A percentile compares a stretch with the other conserved stretches of the same genome.
Evolutionary conservation across 1,140 invertebrate species (phyloP).

Genomic region (Drosophila kanapiae): DNA sequence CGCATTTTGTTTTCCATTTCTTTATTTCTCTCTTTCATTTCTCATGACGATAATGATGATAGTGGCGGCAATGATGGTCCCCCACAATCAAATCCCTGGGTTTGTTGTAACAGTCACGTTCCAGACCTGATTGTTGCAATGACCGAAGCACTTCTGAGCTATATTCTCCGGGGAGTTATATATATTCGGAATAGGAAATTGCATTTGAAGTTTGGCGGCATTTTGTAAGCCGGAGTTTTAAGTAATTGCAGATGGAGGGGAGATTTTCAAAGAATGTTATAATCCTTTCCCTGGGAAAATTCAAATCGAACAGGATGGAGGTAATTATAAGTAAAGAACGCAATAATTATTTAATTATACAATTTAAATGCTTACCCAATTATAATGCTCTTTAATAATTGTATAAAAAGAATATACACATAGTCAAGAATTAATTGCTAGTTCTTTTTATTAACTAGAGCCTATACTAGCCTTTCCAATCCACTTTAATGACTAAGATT

Average conservation of each 20-base stretch:
- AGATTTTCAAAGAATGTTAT: neutral
- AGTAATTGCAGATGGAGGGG: constrained; percentile 5
- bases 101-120: constrained; percentile 76
- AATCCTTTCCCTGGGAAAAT: constrained; percentile 18
- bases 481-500: neutral
- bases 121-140: constrained; percentile 49
- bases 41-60: constrained; percentile 21
- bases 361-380: neutral
- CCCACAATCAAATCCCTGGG: constrained; percentile 57
- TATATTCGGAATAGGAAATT: constrained; percentile 28
- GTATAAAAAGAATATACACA: neutral
- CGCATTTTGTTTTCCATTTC: constrained; percentile 52
- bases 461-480: neutral
- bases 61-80: constrained; percentile 26
- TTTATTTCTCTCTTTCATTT: constrained; percentile 15
- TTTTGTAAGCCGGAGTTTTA: constrained; percentile 10
- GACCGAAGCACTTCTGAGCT: constrained; percentile 34
- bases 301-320: neutral
- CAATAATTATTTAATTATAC: neutral
- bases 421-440: neutral
- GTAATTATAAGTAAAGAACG: neutral
- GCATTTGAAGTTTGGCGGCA: constrained; percentile 50
- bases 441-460: neutral
- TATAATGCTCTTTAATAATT: constrained; percentile 3
- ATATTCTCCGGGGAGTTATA: constrained; percentile 12